phyloP scores from a whole-genome alignment of 2,797 vertebrate genomes.

The Sorex maritimensis region DNA sequence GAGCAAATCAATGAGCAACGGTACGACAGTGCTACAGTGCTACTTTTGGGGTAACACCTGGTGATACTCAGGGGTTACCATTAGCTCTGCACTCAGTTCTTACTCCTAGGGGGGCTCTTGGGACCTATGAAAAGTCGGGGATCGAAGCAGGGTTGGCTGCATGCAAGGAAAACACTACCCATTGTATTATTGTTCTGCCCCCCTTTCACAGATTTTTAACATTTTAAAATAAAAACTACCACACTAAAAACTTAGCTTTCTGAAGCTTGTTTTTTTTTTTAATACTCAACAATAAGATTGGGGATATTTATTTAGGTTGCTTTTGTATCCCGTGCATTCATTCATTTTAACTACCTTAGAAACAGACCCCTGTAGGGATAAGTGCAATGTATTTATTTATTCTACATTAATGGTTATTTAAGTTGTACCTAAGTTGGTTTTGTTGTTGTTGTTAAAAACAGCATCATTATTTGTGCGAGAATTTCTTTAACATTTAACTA shows the following conservation, averaged over 20 bases:
- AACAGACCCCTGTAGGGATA: neutral
- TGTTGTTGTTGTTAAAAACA: neutral
- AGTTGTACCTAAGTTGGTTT: neutral
- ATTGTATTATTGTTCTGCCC: no score
- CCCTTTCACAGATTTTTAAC: no score
- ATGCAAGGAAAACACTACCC: no score
- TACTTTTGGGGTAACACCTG: no score
- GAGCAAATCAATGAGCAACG: no score
- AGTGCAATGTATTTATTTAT: neutral
- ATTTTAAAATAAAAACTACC: neutral
- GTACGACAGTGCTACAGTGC: no score
- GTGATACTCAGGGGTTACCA: no score
- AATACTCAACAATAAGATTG: neutral
- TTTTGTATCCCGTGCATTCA: neutral
- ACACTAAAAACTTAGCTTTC: slow-evolving; percentile 13
- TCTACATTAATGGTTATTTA: neutral
- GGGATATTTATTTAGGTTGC: slow-evolving; percentile 30
- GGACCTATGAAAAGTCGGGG: no score
- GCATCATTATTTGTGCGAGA: neutral
- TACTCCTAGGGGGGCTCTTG: no score
- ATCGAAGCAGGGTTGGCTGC: no score
- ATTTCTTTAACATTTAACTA: neutral
- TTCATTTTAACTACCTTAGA: neutral
- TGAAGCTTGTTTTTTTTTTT: neutral
- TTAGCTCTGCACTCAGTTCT: no score